Conservation (phyloP, 1,140 invertebrate species). For the Teleogryllus occipitalis region DNA sequence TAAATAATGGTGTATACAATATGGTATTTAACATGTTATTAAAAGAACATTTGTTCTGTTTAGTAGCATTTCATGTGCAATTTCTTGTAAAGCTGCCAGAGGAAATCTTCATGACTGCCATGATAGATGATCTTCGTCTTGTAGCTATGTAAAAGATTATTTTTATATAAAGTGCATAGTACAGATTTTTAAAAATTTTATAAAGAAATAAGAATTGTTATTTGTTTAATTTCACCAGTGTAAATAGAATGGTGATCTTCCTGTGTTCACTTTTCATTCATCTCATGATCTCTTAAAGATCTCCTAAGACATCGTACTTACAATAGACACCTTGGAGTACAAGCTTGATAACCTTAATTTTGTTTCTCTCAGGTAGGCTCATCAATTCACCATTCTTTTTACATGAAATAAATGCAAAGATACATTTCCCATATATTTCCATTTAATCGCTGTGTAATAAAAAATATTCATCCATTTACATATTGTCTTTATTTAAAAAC, state of each 20-base stretch:
- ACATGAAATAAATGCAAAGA: neutral
- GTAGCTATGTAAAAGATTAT: neutral
- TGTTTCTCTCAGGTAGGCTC: neutral
- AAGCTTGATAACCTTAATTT: neutral
- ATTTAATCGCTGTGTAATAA: neutral
- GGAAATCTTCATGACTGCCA: neutral
- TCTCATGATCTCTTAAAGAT: neutral
- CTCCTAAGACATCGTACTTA: neutral
- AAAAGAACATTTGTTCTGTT: neutral
- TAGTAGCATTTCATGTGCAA: neutral
- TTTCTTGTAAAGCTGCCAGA: neutral
- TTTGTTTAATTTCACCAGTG: neutral
- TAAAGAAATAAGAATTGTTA: conserved; percentile 1
- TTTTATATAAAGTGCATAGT: neutral
- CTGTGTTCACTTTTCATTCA: neutral
- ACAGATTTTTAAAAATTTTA: neutral
- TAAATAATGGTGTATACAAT: neutral
- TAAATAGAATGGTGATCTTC: neutral
- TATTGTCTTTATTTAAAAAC: neutral
- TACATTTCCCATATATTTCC: neutral
- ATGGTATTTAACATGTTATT: neutral
- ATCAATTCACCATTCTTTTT: neutral
- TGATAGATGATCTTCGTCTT: neutral
- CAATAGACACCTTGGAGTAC: neutral
- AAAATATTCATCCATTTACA: neutral